Percentiles rank a stretch among this genome's conserved stretches.
Evolutionary conservation across 2,797 vertebrate genomes (phyloP).

Genomic region (Cercopithecus petaurista): DNA sequence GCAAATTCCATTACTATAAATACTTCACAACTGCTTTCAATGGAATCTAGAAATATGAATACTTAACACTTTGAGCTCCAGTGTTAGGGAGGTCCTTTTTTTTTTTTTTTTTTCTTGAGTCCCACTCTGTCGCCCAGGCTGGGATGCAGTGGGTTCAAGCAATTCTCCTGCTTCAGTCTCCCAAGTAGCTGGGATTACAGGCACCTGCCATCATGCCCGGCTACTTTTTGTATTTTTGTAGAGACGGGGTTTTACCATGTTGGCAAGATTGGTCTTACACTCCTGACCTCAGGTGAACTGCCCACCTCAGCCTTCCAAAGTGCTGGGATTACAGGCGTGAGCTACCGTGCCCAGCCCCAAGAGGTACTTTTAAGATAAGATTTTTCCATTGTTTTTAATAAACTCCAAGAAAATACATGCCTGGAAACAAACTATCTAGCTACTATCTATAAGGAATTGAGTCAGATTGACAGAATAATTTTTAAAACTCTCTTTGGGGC

Average conservation of each 20-base stretch:
- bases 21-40: background rate
- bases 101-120: background rate
- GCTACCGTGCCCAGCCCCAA: background rate
- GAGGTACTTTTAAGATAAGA: background rate
- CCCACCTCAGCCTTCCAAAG: background rate
- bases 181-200: background rate
- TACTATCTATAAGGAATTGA: background rate
- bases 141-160: background rate
- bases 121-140: background rate
- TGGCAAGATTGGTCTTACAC: background rate
- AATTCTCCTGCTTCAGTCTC: background rate
- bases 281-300: background rate
- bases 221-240: background rate
- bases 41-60: background rate
- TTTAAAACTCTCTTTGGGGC: background rate
- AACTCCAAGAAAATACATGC: background rate
- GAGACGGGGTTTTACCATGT: background rate
- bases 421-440: background rate
- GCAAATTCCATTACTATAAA: conserved; percentile 27
- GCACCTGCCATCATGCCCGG: background rate
- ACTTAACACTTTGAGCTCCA: background rate
- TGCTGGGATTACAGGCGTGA: background rate
- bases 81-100: background rate
- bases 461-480: background rate
- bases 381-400: background rate